Conservation (phyloP, 2,797 vertebrate species). For the Trachops cirrhosus region DNA sequence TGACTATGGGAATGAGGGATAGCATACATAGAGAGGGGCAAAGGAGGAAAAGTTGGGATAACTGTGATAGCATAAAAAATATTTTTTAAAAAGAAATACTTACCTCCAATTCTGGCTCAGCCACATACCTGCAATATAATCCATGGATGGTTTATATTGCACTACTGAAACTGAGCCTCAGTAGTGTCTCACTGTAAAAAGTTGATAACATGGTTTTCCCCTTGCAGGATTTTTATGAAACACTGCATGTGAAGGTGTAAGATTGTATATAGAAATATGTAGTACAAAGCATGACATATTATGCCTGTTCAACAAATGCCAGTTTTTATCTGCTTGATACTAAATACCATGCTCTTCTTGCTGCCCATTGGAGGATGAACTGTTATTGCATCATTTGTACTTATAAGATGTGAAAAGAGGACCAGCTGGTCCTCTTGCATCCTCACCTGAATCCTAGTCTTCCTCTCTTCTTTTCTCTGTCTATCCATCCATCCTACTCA, state of each 20-base stretch:
- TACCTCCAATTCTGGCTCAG: not conserved
- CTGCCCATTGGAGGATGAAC: not conserved
- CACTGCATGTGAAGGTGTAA: not conserved
- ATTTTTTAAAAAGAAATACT: not conserved
- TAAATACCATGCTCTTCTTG: not conserved
- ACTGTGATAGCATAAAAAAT: not conserved
- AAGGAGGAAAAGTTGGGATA: not conserved
- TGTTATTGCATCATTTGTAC: not conserved
- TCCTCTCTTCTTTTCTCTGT: not conserved
- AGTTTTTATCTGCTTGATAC: not conserved
- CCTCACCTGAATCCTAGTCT: not conserved
- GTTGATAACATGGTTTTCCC: not conserved
- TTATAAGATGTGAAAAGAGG: not conserved
- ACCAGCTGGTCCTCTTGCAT: not conserved
- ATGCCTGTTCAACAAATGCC: not conserved
- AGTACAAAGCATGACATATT: not conserved
- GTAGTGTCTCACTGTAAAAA: not conserved
- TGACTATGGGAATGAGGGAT: not conserved
- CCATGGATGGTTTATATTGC: not conserved
- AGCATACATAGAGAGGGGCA: not conserved
- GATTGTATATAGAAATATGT: not conserved
- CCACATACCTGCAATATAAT: not conserved
- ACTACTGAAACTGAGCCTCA: not conserved
- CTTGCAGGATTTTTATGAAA: not conserved
- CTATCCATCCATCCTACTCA: not conserved